Conservation (phyloP, 2,113 vertebrate species). For the Clupea harengus region DNA sequence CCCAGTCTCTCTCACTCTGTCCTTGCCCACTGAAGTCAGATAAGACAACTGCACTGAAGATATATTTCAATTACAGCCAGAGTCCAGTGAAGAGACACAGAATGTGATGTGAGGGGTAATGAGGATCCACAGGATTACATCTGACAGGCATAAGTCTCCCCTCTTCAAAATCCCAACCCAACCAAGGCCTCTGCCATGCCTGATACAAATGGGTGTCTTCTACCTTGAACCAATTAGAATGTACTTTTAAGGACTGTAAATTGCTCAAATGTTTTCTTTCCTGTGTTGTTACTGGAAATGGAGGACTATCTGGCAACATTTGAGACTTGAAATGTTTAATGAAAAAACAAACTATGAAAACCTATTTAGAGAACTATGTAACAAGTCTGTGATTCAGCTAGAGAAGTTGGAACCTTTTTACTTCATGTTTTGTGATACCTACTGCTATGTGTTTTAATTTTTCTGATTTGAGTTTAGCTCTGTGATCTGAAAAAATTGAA, state of each 20-base stretch:
- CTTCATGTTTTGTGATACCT: not conserved
- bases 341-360: not conserved
- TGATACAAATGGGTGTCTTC: not conserved
- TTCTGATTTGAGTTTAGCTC: no score
- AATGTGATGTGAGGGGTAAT: not conserved
- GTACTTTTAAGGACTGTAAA: not conserved
- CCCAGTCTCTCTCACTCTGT: not conserved
- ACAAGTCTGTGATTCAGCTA: not conserved
- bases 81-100: not conserved
- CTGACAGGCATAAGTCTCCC: not conserved
- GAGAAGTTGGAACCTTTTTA: not conserved
- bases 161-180: no score
- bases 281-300: not conserved
- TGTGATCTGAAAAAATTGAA: not conserved
- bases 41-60: not conserved
- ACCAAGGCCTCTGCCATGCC: not conserved
- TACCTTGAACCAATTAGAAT: not conserved
- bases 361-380: not conserved
- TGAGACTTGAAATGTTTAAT: not conserved
- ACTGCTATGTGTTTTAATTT: not conserved
- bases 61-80: not conserved
- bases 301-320: not conserved
- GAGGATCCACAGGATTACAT: not conserved
- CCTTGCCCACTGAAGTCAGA: not conserved
- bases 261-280: not conserved